Evolutionary conservation across 2,797 vertebrate species (phyloP).

Genomic region (Loriculus beryllinus): DNA sequence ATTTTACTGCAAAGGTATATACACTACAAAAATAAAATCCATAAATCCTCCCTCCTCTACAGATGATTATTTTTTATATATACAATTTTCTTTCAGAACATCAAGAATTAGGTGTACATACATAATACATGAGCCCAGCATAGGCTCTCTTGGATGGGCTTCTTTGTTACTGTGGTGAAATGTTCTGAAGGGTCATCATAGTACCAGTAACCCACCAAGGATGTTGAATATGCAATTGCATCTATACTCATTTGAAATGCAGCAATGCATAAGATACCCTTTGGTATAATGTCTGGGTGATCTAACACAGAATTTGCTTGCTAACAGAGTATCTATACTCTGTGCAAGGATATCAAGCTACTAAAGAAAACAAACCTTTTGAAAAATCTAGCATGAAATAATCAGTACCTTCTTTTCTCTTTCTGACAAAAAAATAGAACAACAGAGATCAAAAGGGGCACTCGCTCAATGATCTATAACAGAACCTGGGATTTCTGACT

Average conservation of each 20-base stretch:
- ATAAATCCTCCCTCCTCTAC: not conserved
- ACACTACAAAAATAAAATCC: not conserved
- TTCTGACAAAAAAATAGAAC: not conserved
- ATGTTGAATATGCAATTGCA: not conserved
- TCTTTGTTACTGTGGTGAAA: not conserved
- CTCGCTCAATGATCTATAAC: not conserved
- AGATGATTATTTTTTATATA: not conserved
- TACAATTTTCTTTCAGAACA: not conserved
- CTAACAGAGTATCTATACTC: not conserved
- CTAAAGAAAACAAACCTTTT: not conserved
- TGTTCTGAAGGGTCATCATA: not conserved
- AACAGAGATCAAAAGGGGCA: not conserved
- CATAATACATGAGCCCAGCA: rapidly evolving
- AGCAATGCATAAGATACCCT: not conserved
- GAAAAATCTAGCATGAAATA: not conserved
- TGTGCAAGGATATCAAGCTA: not conserved
- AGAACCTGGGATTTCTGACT: not conserved
- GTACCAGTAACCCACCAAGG: not conserved
- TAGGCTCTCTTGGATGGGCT: not conserved
- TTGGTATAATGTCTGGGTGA: not conserved
- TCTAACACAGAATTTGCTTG: not conserved
- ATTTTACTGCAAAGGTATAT: not conserved
- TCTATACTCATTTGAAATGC: not conserved
- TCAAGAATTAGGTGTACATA: not conserved
- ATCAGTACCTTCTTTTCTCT: not conserved